Evolutionary conservation across 2,888 invertebrate genomes (phyloP), one percentile per base, ranked within the genome.

Genomic region (Rugalucina vietnamica): DNA sequence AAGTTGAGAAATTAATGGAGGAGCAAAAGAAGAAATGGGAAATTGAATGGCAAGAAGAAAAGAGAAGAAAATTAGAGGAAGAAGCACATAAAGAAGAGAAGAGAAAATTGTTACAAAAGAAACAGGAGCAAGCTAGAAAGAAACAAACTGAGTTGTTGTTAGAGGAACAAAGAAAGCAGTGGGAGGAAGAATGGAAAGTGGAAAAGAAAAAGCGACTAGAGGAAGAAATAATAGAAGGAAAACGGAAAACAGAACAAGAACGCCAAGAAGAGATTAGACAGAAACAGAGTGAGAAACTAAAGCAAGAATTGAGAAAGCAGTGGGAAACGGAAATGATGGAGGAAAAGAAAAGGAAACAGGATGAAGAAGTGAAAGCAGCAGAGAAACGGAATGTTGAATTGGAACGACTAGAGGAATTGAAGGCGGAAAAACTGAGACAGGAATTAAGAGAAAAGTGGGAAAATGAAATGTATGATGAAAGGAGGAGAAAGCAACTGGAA

Each of bases 1-100:
- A 60, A 60, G 60, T 14, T 14, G 60, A 60, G n/a, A n/a, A 60
- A 60, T 8, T 14, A 60, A n/a, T 14, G n/a, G 14, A 60, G n/a
- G 60, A 60, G n/a, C 24, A 60, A 60, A n/a, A 60, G n/a, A n/a
- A 60, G n/a, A n/a, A 60, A 60, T 8, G 27, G n/a, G 60, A 60
- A 60, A 8, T 14, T 14, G 60, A 60, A 60, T 8, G n/a, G n/a
- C 24, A 60, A 60, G 60, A 60, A 60, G 60, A 60, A 60, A n/a
- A 60, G n/a, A n/a, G n/a, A n/a, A n/a, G n/a, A 60, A n/a, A 60
- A 60, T 8, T 14, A 60, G 60, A 60, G n/a, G 60, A 60, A 60
- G 60, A 60, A 60, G 14, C 8, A 60, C 12, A 60, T 14, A n/a
- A 60, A 60, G 60, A 60, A 60, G 14, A 60, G n/a, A 10, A 60